Percentiles rank a stretch among this genome's conserved stretches.
These are phyloP conservation scores for Helobdella robusta DNA, from an alignment of 2,888 invertebrate species.

Conservation along the genomic window DNA sequence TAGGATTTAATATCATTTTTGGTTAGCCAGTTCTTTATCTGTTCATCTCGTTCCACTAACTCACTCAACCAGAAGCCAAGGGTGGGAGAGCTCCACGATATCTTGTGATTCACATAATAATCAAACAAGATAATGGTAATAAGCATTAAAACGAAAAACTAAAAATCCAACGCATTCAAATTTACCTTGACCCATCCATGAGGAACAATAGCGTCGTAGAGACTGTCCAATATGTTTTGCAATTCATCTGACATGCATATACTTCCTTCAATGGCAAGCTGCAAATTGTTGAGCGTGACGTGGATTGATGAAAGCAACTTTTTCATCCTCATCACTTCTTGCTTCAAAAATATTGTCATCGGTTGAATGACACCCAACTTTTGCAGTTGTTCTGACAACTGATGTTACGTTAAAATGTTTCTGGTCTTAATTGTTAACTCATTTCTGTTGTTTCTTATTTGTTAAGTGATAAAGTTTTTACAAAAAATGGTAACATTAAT, in stretches of 20 bases:
- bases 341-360: conserved; percentile 83
- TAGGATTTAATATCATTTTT: conserved; percentile 74
- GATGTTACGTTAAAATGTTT: too few relatives aligned
- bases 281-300: conserved; percentile 73
- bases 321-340: conserved; percentile 71
- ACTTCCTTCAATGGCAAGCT: conserved; percentile 89
- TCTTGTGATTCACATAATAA: conserved; percentile 53
- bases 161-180: not conserved
- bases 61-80: conserved; percentile 99
- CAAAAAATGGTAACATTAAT: too few relatives aligned
- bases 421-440: too few relatives aligned
- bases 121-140: not conserved
- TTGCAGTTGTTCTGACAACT: conserved; percentile 67
- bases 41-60: conserved; percentile 76
- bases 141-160: not conserved
- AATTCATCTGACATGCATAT: conserved; percentile 90
- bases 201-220: conserved; percentile 91
- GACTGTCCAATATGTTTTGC: conserved; percentile 78
- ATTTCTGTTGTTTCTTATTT: too few relatives aligned
- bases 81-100: conserved; percentile 94
- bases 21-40: conserved; percentile 71
- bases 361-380: conserved; percentile 85
- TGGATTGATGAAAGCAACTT: conserved; percentile 61
- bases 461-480: too few relatives aligned
- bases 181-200: conserved; percentile 76